Base-by-base conservation (phyloP, 2,113 vertebrate genomes). In the Orthonyx spaldingii region DNA sequence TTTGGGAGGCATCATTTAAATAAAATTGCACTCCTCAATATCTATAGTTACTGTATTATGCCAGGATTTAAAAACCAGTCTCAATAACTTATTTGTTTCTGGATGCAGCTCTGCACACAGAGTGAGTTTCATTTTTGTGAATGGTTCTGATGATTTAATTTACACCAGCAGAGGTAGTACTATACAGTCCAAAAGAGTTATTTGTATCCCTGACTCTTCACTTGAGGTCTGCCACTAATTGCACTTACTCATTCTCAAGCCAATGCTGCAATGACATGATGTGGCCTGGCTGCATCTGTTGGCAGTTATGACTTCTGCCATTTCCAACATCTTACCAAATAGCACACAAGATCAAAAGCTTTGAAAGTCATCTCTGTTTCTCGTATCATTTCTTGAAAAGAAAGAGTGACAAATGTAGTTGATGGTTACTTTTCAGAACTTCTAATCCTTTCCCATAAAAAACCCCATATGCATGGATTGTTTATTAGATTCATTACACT, bases 401-500 rank as follows among this genome's bases (percentile, higher is more conserved):
- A 87, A 42, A 16, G 32, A 32, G 14, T 49, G 5, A 27, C 4
- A 49, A 72, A 69, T 5, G 11, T 52, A 46, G 7, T 44, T 61
- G 20, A 18, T 35, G 13, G 19, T 44, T 70, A 70, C 0, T 2
- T 88, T 74, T 84, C 26, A 28, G 37, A 44, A 52, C 4, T 79
- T 76, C 30, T 47, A 30, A 20, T 35, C 2, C 10, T 76, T 65
- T 86, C 12, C 5, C 26, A 57, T 53, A 18, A 72, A 77, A 20
- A 16, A 0, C 0, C 10, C n/a, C 1, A 1, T 26, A 47, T 20
- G 3, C 20, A 39, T 42, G 12, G 10, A 33, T 24, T 79, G 84
- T 74, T 71, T 85, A 44, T 41, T 52, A 77, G 7, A 61, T 80
- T 70, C 24, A 33, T 65, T 77, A 37, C 9, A 17, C 3, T 65